Conservation (phyloP, 2,888 invertebrate species). For the Caenorhabditis sp. region DNA sequence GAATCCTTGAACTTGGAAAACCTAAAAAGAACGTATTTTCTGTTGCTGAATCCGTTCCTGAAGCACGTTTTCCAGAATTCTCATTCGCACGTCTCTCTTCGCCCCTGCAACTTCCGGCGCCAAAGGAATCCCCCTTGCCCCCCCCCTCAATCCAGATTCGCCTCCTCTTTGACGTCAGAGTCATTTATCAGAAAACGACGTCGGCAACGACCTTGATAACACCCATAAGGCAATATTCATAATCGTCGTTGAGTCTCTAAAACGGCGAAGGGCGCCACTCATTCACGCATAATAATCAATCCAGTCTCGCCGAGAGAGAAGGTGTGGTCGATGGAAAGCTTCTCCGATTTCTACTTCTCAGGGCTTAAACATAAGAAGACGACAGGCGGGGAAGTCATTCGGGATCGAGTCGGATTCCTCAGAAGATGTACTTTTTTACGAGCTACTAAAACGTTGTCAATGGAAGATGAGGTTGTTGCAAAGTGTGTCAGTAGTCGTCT, state of each 20-base stretch:
- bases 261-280: constrained; percentile 21
- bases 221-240: constrained; percentile 44
- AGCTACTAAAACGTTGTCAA: constrained; percentile 54
- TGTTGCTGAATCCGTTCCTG: too few relatives aligned
- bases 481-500: constrained; percentile 51
- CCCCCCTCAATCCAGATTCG: constrained; percentile 17
- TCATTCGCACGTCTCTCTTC: too few relatives aligned
- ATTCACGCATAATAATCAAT: constrained; percentile 65
- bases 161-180: constrained; percentile 26
- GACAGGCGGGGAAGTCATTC: neutral
- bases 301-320: constrained; percentile 43
- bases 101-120: constrained; percentile 3
- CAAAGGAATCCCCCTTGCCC: constrained; percentile 3
- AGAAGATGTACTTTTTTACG: constrained; percentile 15
- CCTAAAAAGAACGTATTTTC: too few relatives aligned
- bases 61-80: neutral
- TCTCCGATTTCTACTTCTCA: neutral
- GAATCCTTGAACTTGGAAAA: too few relatives aligned
- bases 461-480: constrained; percentile 55
- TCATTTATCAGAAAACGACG: constrained; percentile 37
- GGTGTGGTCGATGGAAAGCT: constrained; percentile 36
- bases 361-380: neutral
- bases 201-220: constrained; percentile 54
- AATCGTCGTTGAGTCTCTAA: constrained; percentile 21
- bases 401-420: neutral